A percentile compares a stretch with the other conserved stretches of the same genome.
phyloP scores from a whole-genome alignment of 2,888 invertebrate species.

The Athetis lepigone region DNA sequence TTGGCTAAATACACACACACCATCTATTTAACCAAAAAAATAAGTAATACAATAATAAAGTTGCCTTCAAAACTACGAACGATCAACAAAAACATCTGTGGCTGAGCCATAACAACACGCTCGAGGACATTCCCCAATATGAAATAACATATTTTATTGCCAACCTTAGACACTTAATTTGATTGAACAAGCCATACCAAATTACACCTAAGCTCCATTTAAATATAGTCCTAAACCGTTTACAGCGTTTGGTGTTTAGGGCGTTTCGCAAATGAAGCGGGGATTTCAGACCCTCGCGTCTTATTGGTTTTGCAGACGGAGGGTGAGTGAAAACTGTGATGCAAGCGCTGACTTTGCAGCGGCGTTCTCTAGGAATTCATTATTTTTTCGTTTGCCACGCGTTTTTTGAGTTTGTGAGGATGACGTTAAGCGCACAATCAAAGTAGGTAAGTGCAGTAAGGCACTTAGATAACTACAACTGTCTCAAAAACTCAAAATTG shows the following conservation, averaged over 20 bases:
- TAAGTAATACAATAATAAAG: constrained; percentile 6
- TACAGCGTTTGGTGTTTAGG: constrained; percentile 70
- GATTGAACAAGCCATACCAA: constrained; percentile 55
- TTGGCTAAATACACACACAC: not conserved
- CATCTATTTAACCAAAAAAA: no score
- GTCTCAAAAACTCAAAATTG: no score
- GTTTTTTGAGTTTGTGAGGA: not conserved
- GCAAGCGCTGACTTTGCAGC: constrained; percentile 81
- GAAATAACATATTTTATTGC: constrained; percentile 71
- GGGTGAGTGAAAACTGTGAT: constrained; percentile 81
- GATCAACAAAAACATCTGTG: constrained; percentile 62
- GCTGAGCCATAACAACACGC: constrained; percentile 63
- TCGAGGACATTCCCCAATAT: constrained; percentile 72
- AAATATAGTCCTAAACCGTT: constrained; percentile 65
- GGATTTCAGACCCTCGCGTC: constrained; percentile 83
- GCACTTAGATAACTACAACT: not conserved
- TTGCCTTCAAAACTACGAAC: constrained; percentile 60
- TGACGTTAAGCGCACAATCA: not conserved
- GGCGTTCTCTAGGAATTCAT: constrained; percentile 66
- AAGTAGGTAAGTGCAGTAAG: not conserved
- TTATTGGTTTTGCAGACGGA: constrained; percentile 87
- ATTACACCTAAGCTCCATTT: constrained; percentile 23
- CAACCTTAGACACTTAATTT: constrained; percentile 73
- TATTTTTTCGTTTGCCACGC: constrained; percentile 9
- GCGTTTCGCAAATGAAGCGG: constrained; percentile 77